Percentiles rank a stretch among this genome's conserved stretches.
These are phyloP conservation scores for Cassiopea xamachana DNA, from an alignment of 30 jellyfish, hydroid and myxozoan species.

Conservation along the genomic window DNA sequence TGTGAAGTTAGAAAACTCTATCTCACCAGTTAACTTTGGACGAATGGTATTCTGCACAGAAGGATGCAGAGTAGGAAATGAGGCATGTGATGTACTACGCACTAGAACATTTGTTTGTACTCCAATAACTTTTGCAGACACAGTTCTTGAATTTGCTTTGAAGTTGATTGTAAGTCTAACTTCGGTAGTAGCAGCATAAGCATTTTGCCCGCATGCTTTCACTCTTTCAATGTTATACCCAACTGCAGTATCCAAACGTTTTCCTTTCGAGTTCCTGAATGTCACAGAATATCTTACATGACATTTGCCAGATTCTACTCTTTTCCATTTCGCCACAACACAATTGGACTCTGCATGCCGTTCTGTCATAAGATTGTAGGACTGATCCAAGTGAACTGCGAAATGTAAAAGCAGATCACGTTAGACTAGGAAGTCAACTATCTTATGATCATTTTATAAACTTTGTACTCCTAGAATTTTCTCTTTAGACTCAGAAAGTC, in stretches of 20 bases:
- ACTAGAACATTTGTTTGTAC: background rate
- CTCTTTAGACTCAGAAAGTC: too few species aligned
- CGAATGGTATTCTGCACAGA: too few species aligned
- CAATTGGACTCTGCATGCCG: background rate
- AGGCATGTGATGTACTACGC: too few species aligned
- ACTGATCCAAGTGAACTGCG: constrained; percentile 2
- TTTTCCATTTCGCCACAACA: constrained; percentile 21
- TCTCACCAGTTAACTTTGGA: too few species aligned
- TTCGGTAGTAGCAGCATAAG: constrained; percentile 1
- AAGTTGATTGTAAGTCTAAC: constrained; percentile 1
- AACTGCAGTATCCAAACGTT: background rate
- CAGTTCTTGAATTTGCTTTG: constrained; percentile 16
- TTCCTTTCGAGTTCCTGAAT: constrained; percentile 1
- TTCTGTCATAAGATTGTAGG: background rate
- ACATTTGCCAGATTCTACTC: constrained; percentile 36
- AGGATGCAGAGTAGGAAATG: too few species aligned
- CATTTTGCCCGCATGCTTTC: constrained; percentile 8
- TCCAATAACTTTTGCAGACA: constrained; percentile 19
- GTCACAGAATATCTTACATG: constrained; percentile 16
- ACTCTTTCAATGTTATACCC: constrained; percentile 21
- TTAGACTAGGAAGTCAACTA: background rate
- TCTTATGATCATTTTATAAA: too few species aligned
- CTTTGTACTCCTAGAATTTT: too few species aligned
- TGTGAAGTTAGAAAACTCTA: too few species aligned
- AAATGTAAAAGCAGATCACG: background rate